These are phyloP conservation scores for Heloderma charlesbogerti DNA, from an alignment of 2,113 vertebrate genomes.

Conservation along the genomic window DNA sequence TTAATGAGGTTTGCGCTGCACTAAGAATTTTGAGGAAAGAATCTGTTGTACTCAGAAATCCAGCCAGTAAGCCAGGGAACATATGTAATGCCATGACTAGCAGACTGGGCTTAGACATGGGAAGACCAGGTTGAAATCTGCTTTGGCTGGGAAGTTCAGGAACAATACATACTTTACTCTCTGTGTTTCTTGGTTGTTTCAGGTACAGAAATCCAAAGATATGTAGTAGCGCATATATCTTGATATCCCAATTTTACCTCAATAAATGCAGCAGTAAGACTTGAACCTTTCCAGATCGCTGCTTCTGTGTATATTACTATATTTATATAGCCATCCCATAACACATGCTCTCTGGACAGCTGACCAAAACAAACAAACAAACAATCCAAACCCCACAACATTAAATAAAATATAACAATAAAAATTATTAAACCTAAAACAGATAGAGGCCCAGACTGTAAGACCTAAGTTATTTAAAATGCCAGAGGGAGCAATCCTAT, in stretches of 20 bases:
- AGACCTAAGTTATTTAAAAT: no score
- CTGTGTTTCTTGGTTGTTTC: background rate
- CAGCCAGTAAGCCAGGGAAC: background rate
- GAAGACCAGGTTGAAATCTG: background rate
- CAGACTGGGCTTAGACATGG: background rate
- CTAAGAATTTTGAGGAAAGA: background rate
- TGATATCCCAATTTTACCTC: background rate
- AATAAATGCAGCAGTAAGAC: background rate
- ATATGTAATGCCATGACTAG: background rate
- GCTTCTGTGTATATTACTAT: background rate
- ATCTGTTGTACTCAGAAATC: background rate
- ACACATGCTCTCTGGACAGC: no score
- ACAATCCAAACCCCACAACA: background rate
- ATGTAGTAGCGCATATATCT: background rate
- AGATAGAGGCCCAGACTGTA: no score
- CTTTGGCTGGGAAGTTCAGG: background rate
- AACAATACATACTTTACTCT: background rate
- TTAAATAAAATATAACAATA: no score
- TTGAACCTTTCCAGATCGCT: background rate
- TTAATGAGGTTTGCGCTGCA: slow-evolving; percentile 15
- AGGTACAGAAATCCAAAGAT: background rate
- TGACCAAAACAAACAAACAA: background rate
- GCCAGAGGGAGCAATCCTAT: no score
- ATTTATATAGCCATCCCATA: no score
- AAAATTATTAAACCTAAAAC: no score